A percentile compares a stretch with the other conserved stretches of the same genome.
phyloP scores from a whole-genome alignment of 2,888 invertebrate genomes.

The Nineta flava region DNA sequence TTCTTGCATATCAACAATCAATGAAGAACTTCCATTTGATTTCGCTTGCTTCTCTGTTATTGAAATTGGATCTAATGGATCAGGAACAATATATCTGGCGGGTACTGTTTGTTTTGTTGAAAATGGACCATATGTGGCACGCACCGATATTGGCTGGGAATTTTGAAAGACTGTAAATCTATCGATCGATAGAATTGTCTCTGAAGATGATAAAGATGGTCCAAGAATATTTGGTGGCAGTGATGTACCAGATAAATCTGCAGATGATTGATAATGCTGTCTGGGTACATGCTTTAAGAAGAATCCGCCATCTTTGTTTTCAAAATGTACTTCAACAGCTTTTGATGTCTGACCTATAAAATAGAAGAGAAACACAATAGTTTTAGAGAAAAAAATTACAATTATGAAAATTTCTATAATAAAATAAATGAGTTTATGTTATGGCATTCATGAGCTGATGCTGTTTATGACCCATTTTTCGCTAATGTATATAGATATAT shows the following conservation, averaged over 20 bases:
- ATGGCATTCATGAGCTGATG: no score
- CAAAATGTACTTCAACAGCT: conserved; percentile 79
- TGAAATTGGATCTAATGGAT: conserved; percentile 52
- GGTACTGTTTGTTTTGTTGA: conserved; percentile 90
- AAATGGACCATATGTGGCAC: conserved; percentile 88
- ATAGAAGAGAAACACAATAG: neutral
- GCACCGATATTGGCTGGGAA: conserved; percentile 76
- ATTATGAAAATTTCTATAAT: neutral
- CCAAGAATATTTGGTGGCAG: conserved; percentile 17
- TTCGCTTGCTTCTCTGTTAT: conserved; percentile 17
- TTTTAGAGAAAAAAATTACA: neutral
- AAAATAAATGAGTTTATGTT: neutral
- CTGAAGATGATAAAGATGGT: conserved; percentile 27
- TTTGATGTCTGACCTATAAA: conserved; percentile 23
- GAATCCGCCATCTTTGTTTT: conserved; percentile 82
- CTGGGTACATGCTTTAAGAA: conserved; percentile 70
- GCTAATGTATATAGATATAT: no score
- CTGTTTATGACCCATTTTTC: no score
- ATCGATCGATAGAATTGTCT: conserved; percentile 64
- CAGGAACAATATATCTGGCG: conserved; percentile 74
- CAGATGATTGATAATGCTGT: conserved; percentile 42
- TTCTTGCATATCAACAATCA: conserved; percentile 35
- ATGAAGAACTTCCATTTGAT: conserved; percentile 10
- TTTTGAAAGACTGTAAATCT: conserved; percentile 86
- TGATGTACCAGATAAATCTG: conserved; percentile 17